A percentile compares a stretch with the other conserved stretches of the same genome.
Conservation (phyloP, 2,888 invertebrate species). For the Lymantria monacha region DNA sequence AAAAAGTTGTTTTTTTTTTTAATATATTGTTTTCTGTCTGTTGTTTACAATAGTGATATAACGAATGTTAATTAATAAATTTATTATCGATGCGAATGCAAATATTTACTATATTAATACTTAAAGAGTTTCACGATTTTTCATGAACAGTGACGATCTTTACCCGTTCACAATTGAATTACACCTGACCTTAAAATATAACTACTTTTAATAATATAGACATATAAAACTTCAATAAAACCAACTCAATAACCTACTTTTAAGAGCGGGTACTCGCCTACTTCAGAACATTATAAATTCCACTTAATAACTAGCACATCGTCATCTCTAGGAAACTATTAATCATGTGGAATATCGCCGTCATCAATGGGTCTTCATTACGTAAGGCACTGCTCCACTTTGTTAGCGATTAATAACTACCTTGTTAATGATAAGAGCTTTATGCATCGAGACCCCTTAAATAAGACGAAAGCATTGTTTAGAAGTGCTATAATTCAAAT, state of each 20-base stretch:
- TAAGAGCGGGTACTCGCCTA: constrained; percentile 5
- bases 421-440: constrained; percentile 18
- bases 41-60: no score
- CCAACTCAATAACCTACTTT: constrained; percentile 7
- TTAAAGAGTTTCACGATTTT: no score
- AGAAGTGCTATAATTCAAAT: neutral
- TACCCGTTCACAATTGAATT: no score
- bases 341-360: constrained; percentile 23
- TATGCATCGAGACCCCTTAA: constrained; percentile 6
- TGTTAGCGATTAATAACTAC: constrained; percentile 22
- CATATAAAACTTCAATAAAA: constrained; percentile 5
- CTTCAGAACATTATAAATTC: constrained; percentile 16
- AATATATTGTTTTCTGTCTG: no score
- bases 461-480: constrained; percentile 4
- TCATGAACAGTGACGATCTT: no score
- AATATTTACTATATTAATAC: no score
- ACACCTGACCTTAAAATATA: no score
- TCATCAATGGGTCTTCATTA: constrained; percentile 24
- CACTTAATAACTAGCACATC: constrained; percentile 10
- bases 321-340: constrained; percentile 28
- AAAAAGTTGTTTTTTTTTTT: no score
- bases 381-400: constrained; percentile 18
- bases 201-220: neutral
- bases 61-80: no score
- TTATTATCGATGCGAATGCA: no score